phyloP scores from a whole-genome alignment of 2,113 vertebrate species.

The human (Homo sapiens) region DNA sequence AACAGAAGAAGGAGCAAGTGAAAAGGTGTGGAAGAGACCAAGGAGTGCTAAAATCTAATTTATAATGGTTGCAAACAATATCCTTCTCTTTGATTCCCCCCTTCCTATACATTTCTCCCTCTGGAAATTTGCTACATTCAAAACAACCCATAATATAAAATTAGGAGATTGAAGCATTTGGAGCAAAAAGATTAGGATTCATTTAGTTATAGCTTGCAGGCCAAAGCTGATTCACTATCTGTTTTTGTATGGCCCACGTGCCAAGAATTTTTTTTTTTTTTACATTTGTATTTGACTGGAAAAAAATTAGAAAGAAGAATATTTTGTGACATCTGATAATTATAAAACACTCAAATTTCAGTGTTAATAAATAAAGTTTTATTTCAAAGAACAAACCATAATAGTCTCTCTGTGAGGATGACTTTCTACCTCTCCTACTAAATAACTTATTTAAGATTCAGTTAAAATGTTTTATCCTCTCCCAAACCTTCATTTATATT shows the following conservation, averaged over 20 bases:
- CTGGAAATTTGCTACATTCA: background rate
- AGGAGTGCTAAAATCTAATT: background rate
- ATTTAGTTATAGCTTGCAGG: background rate
- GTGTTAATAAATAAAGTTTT: background rate
- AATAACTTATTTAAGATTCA: background rate
- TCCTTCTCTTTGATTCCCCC: background rate
- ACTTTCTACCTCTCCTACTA: background rate
- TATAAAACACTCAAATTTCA: background rate
- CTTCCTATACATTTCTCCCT: background rate
- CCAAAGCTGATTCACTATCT: background rate
- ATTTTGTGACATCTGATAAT: background rate
- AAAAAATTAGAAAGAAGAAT: background rate
- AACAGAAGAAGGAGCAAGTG: background rate
- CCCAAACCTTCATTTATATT: background rate
- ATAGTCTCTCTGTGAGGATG: background rate
- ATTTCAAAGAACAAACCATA: background rate
- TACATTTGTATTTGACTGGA: background rate
- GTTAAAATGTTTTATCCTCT: background rate
- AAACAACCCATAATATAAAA: background rate
- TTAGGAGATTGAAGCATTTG: background rate
- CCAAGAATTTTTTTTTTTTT: background rate
- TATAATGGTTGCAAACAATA: background rate
- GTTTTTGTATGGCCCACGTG: background rate
- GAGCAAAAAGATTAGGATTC: background rate
- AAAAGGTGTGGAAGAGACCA: background rate